These are phyloP conservation scores for Tetanocera ferruginea DNA, from an alignment of 2,888 invertebrate genomes.

Conservation along the genomic window DNA sequence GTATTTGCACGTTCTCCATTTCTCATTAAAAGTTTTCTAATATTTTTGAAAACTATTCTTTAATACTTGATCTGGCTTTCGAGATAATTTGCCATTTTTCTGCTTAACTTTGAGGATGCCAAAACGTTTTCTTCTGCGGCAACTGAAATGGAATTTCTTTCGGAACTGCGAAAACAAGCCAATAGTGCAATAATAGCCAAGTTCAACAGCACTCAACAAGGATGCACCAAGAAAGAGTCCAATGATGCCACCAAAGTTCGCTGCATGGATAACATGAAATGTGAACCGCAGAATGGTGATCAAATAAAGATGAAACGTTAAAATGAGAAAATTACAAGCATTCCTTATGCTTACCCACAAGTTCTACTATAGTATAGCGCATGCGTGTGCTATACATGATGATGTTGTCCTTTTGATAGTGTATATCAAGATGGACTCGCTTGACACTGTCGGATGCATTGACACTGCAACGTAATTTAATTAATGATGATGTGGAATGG, in stretches of 20 bases:
- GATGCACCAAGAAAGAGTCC: slow-evolving; percentile 72
- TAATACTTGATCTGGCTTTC: not conserved
- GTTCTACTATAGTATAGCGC: slow-evolving; percentile 68
- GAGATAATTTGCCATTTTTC: too few species aligned
- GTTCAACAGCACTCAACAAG: slow-evolving; percentile 69
- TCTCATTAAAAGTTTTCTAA: not conserved
- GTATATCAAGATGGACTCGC: slow-evolving; percentile 61
- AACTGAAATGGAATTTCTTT: slow-evolving; percentile 23
- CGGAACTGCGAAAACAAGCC: slow-evolving; percentile 57
- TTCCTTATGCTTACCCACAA: slow-evolving; percentile 62
- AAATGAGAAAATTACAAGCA: slow-evolving; percentile 58
- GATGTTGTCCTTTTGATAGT: slow-evolving; percentile 65
- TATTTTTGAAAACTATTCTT: not conserved
- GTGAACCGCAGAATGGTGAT: not conserved
- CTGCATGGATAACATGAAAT: slow-evolving; percentile 53
- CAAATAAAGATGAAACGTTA: slow-evolving; percentile 22
- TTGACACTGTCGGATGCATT: slow-evolving; percentile 43
- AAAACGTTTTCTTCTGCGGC: not conserved
- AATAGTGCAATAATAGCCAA: slow-evolving; percentile 67
- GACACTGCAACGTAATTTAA: slow-evolving; percentile 31
- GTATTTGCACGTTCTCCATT: too few species aligned
- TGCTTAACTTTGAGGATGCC: not conserved
- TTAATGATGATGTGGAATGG: not conserved
- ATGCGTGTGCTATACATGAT: slow-evolving; percentile 68
- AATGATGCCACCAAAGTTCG: slow-evolving; percentile 71